phyloP scores from a whole-genome alignment of 2,113 vertebrate genomes.

The Eurypyga helias region DNA sequence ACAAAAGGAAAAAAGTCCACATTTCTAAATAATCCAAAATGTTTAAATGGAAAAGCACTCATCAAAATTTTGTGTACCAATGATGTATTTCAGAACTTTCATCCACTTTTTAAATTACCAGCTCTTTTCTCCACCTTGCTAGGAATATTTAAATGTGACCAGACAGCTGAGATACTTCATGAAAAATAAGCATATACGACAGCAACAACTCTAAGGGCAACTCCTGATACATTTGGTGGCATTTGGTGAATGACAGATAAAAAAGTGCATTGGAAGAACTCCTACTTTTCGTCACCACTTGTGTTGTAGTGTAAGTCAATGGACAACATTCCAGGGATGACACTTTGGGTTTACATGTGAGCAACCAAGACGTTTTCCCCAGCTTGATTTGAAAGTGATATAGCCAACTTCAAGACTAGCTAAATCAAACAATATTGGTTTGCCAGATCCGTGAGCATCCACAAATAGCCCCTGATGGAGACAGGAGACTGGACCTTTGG shows the following conservation, averaged over 20 bases:
- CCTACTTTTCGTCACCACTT: not conserved
- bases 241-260: not conserved
- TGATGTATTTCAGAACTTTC: not conserved
- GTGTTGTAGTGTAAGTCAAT: not conserved
- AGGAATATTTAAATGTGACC: not conserved
- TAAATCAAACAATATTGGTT: not conserved
- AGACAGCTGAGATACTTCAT: not conserved
- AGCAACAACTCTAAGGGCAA: not conserved
- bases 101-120: not conserved
- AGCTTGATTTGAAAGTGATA: not conserved
- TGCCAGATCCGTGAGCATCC: not conserved
- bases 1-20: not conserved
- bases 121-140: not conserved
- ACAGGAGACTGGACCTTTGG: not conserved
- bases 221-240: not conserved
- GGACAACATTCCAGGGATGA: not conserved
- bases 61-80: not conserved
- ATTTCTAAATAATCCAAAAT: not conserved
- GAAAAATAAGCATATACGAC: not conserved
- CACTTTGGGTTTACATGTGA: not conserved
- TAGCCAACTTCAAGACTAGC: not conserved
- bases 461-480: not conserved
- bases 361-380: not conserved
- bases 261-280: not conserved
- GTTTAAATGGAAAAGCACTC: not conserved